A percentile compares a stretch with the other conserved stretches of the same genome.
Conservation (phyloP, 2,113 vertebrate genomes). For the Notarius lentiginosus region DNA sequence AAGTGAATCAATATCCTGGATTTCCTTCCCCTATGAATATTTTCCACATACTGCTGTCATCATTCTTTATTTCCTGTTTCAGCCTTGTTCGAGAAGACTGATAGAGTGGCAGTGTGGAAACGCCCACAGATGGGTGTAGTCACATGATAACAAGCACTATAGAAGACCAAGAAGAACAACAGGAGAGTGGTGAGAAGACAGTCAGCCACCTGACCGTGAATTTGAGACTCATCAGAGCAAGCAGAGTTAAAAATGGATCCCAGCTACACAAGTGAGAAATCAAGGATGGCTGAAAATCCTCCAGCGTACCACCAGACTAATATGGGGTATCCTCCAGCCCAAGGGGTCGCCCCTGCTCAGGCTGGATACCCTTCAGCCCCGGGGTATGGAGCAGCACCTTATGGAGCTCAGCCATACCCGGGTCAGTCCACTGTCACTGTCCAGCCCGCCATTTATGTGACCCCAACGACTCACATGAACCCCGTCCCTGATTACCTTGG, state of each 20-base stretch:
- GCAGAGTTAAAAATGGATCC: conserved; percentile 57
- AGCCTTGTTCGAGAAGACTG: not conserved
- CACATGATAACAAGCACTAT: not conserved
- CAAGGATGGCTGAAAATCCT: conserved; percentile 27
- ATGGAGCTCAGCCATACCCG: conserved; percentile 34
- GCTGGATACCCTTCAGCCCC: conserved; percentile 22
- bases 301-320: conserved; percentile 24
- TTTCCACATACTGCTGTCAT: not conserved
- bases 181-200: not conserved
- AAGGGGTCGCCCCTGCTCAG: not conserved
- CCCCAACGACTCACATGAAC: conserved; percentile 42
- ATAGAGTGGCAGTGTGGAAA: not conserved
- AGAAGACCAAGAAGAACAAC: no score
- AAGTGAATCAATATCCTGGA: not conserved
- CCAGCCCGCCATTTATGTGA: conserved; percentile 63
- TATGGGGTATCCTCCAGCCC: conserved; percentile 17
- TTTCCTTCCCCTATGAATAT: no score
- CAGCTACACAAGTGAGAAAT: conserved; percentile 44
- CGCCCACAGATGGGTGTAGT: not conserved
- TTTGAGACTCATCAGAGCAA: not conserved
- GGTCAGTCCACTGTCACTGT: conserved; percentile 40
- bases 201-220: not conserved
- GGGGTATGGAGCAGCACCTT: not conserved
- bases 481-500: conserved; percentile 69
- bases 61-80: not conserved